A percentile compares a stretch with the other conserved stretches of the same genome.
Conservation (phyloP, 2,113 vertebrate species). For the Antechinus flavipes region DNA sequence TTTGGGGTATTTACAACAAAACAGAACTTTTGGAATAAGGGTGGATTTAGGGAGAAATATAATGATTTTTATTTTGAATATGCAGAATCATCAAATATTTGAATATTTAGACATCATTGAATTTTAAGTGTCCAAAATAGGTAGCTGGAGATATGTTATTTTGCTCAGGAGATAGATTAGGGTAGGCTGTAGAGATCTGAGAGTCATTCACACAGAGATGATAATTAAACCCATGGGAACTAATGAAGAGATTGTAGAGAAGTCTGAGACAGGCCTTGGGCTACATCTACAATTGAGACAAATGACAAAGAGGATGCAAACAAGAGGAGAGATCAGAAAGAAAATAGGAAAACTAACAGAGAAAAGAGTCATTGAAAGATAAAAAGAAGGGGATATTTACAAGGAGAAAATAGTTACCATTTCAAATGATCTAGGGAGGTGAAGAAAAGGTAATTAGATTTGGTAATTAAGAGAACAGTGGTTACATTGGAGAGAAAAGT, state of each 20-base stretch:
- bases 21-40: neutral
- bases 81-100: neutral
- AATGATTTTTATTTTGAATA: neutral
- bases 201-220: neutral
- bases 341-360: neutral
- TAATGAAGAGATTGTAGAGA: neutral
- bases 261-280: neutral
- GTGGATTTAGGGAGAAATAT: neutral
- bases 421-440: neutral
- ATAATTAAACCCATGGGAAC: neutral
- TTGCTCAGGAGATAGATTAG: neutral
- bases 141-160: neutral
- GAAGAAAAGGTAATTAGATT: neutral
- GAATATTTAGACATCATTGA: neutral
- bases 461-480: too few relatives aligned
- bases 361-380: neutral
- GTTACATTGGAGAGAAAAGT: neutral
- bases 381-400: neutral
- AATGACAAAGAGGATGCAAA: neutral
- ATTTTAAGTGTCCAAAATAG: neutral
- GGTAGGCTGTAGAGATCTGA: neutral
- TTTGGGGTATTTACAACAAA: neutral
- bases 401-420: neutral
- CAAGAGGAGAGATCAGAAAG: neutral
- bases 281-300: neutral